Evolutionary conservation across 2,888 invertebrate genomes (phyloP).

Genomic region (Zygothrica quintamaculata): DNA sequence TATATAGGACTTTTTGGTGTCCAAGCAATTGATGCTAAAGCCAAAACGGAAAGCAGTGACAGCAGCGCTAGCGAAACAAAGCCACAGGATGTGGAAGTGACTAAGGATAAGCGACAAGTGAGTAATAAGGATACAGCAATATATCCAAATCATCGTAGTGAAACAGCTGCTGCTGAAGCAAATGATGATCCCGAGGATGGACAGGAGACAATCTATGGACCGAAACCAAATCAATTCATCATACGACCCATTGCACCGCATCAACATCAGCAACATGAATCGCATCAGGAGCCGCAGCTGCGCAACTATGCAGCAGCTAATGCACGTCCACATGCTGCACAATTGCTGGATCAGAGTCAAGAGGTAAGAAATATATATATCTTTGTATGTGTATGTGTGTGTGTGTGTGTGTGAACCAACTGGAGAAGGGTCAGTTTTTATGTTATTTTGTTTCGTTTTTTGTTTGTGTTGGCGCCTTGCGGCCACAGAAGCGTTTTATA

Average conservation of each 20-base stretch:
- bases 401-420: constrained; percentile 1
- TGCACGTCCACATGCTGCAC: constrained; percentile 81
- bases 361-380: constrained; percentile 75
- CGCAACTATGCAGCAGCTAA: constrained; percentile 81
- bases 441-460: constrained; percentile 30
- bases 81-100: constrained; percentile 54
- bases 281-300: constrained; percentile 81
- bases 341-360: constrained; percentile 83
- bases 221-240: constrained; percentile 82
- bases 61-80: constrained; percentile 44
- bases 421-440: constrained; percentile 33
- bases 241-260: constrained; percentile 82
- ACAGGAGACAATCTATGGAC: constrained; percentile 83
- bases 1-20: constrained; percentile 59
- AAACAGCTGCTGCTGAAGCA: constrained; percentile 30
- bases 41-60: constrained; percentile 46
- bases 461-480: constrained; percentile 42
- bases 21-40: constrained; percentile 64
- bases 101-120: constrained; percentile 83
- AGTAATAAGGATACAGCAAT: constrained; percentile 79
- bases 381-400: background rate
- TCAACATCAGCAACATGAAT: constrained; percentile 79
- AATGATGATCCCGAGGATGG: constrained; percentile 83
- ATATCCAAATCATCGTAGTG: constrained; percentile 82
- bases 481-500: constrained; percentile 60